Base-by-base conservation (phyloP, 2,113 vertebrate genomes). In the Sula dactylatra region DNA sequence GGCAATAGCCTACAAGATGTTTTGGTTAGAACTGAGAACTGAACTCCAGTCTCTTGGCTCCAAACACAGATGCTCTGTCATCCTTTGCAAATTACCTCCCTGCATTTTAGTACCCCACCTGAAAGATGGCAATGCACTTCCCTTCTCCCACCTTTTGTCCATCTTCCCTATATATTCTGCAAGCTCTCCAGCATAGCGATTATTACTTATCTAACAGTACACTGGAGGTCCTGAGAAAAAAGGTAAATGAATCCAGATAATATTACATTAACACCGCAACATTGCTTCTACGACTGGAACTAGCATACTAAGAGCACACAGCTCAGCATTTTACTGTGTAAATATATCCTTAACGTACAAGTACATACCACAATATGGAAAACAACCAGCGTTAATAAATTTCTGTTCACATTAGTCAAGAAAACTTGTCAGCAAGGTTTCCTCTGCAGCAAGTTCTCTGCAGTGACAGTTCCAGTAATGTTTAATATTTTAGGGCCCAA, bases 391-490 rank as follows among this genome's bases (percentile, higher is more conserved):
- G 83, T 58, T 77, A 86, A 74, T 78, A 84, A 49, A 81, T 86
- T 88, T 86, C 38, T 78, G n/a, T 70, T 90, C 44, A 38, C 38
- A 34, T 56, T 77, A 91, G 45, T 88, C 54, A 86, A 42, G 66
- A 55, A 89, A 96, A 86, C 42, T 81, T 71, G 45, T 81, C 95
- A 92, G 76, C n/a, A 92, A 86, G 22, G 67, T 42, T 88, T 92
- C 79, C 55, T 66, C 82, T 49, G 72, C 79, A 94, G 88, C 13
- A 64, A 40, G 42, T 73, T 90, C 61, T 92, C 72, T 84, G 76
- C 26, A 36, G 64, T 81, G 78, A 92, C 69, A 86, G 26, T 74
- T 93, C 24, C 76, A 74, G 59, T 45, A 71, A 64, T 4, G 13
- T 44, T 89, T 82, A 93, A 9, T 76, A 69, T 69, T 87, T 82